Evolutionary conservation across 2,113 vertebrate species (phyloP).

Genomic region (Chunga burmeisteri): DNA sequence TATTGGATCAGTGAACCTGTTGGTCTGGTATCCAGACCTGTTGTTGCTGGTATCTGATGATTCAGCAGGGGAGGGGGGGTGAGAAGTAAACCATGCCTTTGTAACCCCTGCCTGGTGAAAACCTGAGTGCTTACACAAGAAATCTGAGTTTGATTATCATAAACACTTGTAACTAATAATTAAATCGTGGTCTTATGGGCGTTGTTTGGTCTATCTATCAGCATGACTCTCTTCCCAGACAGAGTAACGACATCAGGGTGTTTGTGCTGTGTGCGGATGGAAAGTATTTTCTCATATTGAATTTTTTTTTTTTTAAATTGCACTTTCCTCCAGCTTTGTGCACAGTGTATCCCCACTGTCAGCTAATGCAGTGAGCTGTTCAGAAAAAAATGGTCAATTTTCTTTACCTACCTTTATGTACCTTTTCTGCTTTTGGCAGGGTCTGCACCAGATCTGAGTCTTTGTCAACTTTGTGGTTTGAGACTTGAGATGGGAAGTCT

Average conservation of each 20-base stretch:
- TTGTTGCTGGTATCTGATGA: not conserved
- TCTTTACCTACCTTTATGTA: not conserved
- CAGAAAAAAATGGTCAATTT: not conserved
- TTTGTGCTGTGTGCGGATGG: not conserved
- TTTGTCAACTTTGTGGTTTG: not conserved
- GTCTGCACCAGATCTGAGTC: not conserved
- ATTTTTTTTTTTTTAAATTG: not conserved
- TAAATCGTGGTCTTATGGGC: not conserved
- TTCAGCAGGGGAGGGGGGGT: not conserved
- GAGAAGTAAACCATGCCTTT: not conserved
- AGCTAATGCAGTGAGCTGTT: not conserved
- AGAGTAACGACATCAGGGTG: not conserved
- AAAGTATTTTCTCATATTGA: not conserved
- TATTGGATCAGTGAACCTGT: not conserved
- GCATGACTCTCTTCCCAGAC: not conserved
- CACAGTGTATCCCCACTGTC: not conserved
- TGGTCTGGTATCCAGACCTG: not conserved
- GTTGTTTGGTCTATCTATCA: not conserved
- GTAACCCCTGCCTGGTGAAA: not conserved
- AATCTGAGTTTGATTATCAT: not conserved
- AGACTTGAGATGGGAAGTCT: not conserved
- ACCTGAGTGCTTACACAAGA: not conserved
- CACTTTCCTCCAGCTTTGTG: not conserved
- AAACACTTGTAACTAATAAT: constrained; percentile 30
- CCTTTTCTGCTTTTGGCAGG: not conserved